These are phyloP conservation scores for Andrena haemorrhoa DNA, from an alignment of 2,888 invertebrate species.

Conservation along the genomic window DNA sequence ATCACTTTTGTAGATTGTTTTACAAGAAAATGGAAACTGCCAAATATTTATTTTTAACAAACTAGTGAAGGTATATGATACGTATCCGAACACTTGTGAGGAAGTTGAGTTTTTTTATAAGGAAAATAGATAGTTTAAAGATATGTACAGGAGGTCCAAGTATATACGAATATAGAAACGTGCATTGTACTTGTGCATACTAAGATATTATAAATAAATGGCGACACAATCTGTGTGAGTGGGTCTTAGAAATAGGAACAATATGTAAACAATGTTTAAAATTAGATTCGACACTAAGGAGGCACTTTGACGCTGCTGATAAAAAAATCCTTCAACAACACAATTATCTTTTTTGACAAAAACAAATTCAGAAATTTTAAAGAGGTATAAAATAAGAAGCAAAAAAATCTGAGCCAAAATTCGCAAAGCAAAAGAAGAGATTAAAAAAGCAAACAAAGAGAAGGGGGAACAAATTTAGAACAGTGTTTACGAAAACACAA, in stretches of 20 bases:
- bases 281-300: neutral
- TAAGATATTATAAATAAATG: too few relatives aligned
- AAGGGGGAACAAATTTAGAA: too few relatives aligned
- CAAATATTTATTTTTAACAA: slow-evolving; percentile 2
- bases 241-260: too few relatives aligned
- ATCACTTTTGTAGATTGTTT: neutral
- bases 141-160: too few relatives aligned
- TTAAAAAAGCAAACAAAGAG: too few relatives aligned
- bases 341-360: neutral
- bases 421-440: too few relatives aligned
- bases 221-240: too few relatives aligned
- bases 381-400: too few relatives aligned
- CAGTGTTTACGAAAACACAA: neutral
- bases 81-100: neutral
- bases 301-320: neutral
- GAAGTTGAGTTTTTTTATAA: neutral
- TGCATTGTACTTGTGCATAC: too few relatives aligned
- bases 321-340: neutral
- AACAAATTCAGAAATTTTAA: neutral
- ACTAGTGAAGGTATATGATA: neutral
- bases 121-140: neutral
- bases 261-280: neutral
- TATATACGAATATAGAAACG: too few relatives aligned
- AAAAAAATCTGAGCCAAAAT: too few relatives aligned
- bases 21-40: neutral